A percentile compares a stretch with the other conserved stretches of the same genome.
Evolutionary conservation across 2,113 vertebrate genomes (phyloP).

Genomic region (Tringa solitaria): DNA sequence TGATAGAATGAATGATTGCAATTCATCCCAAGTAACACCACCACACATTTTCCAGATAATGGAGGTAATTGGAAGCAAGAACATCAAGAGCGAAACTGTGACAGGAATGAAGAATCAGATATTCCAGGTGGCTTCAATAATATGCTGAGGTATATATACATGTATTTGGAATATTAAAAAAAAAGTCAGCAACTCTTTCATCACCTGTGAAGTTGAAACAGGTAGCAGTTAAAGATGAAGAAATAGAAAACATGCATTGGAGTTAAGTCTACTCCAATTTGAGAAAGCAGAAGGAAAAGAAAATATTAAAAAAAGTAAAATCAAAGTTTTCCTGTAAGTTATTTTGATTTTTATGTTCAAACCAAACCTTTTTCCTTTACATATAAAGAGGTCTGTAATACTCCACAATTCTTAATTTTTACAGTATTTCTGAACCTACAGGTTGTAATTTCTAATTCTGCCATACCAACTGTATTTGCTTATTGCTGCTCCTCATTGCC

Average conservation of each 20-base stretch:
- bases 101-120: background rate
- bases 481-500: background rate
- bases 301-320: background rate
- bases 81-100: background rate
- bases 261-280: background rate
- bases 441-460: background rate
- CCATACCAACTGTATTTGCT: background rate
- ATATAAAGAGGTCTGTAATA: background rate
- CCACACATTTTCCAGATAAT: background rate
- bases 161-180: background rate
- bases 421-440: background rate
- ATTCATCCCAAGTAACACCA: background rate
- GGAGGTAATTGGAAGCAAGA: background rate
- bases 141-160: fast-evolving
- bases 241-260: background rate
- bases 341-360: background rate
- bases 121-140: background rate
- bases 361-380: background rate
- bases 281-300: background rate
- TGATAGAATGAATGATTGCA: background rate
- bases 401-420: background rate
- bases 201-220: background rate
- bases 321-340: background rate
- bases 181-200: background rate
- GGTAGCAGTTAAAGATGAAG: background rate